Percentiles rank a stretch among this genome's conserved stretches.
Conservation (phyloP, 1,140 invertebrate genomes). For the Drosophila guanche region DNA sequence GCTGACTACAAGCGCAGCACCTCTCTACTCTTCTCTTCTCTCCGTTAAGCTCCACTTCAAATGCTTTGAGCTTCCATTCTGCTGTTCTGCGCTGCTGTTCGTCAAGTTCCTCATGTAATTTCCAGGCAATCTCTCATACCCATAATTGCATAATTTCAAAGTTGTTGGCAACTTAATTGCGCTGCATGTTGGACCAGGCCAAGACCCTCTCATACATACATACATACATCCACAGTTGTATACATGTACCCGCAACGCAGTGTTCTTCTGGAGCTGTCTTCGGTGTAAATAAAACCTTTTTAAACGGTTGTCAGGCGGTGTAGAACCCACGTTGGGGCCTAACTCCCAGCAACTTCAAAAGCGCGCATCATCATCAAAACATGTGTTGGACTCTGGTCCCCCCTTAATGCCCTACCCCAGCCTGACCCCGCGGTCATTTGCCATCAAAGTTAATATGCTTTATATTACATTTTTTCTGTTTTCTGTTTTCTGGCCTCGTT, state of each 20-base stretch:
- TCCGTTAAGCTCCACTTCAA: conserved; percentile 22
- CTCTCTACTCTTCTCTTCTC: conserved; percentile 18
- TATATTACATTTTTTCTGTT: conserved; percentile 70
- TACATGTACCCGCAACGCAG: not conserved
- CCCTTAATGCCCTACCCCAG: not conserved
- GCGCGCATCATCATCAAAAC: conserved; percentile 74
- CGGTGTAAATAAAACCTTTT: conserved; percentile 82
- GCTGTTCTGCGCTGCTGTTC: conserved; percentile 53
- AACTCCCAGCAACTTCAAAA: conserved; percentile 70
- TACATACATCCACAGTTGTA: conserved; percentile 13
- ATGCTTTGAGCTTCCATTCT: conserved; percentile 2
- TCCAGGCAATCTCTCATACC: conserved; percentile 82
- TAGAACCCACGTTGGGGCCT: conserved; percentile 46
- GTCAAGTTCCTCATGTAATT: conserved; percentile 79
- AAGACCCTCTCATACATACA: conserved; percentile 25
- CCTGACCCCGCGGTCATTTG: conserved; percentile 62
- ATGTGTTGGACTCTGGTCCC: conserved; percentile 51
- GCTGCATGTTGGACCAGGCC: conserved; percentile 60
- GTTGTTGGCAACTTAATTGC: conserved; percentile 83
- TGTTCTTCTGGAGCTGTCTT: conserved; percentile 39
- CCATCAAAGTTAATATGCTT: conserved; percentile 79
- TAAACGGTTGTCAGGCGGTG: conserved; percentile 76
- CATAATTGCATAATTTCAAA: conserved; percentile 83
- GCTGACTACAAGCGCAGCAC: conserved; percentile 47
- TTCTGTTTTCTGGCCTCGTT: conserved; percentile 57